A percentile compares a stretch with the other conserved stretches of the same genome.
phyloP scores from a whole-genome alignment of 2,888 invertebrate genomes.

The Branchellion lobata region DNA sequence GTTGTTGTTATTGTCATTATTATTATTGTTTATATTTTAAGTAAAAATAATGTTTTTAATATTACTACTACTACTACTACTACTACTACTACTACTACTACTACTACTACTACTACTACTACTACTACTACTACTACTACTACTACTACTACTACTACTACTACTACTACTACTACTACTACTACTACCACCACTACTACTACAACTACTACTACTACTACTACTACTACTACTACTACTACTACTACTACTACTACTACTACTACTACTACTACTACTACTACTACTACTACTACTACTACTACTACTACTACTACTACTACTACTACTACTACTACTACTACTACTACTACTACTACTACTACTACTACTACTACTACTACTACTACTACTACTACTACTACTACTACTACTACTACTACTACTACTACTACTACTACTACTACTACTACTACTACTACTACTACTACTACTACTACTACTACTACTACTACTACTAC shows the following conservation, averaged over 20 bases:
- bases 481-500: constrained; percentile 37
- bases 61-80: constrained; percentile 10
- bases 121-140: constrained; percentile 31
- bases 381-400: constrained; percentile 2
- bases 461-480: constrained; percentile 29
- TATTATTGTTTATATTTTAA: not conserved
- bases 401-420: not conserved
- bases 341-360: constrained; percentile 47
- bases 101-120: constrained; percentile 29
- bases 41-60: not conserved
- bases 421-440: constrained; percentile 31
- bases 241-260: constrained; percentile 16
- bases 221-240: constrained; percentile 43
- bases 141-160: constrained; percentile 42
- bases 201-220: constrained; percentile 43
- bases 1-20: not conserved
- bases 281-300: constrained; percentile 36
- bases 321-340: constrained; percentile 32
- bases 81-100: constrained; percentile 36
- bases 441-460: constrained; percentile 33
- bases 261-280: constrained; percentile 15
- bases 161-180: constrained; percentile 44
- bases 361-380: not conserved
- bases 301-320: constrained; percentile 29
- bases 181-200: constrained; percentile 43